Evolutionary conservation across 2,888 invertebrate species (phyloP).

Genomic region (Mystacides longicornis): DNA sequence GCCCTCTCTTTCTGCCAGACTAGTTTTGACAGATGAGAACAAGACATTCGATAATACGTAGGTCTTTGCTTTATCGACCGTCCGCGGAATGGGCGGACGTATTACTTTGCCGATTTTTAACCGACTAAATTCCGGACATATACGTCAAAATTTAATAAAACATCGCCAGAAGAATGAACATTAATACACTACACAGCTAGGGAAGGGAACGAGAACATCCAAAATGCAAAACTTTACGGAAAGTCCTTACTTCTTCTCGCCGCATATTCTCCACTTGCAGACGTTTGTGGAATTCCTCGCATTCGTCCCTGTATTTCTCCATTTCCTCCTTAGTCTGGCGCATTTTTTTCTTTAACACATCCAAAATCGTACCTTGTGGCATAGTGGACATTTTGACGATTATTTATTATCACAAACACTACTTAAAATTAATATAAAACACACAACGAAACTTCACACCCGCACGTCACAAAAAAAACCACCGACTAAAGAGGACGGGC

Average conservation of each 20-base stretch:
- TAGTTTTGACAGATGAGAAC: constrained; percentile 21
- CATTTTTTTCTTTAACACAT: constrained; percentile 99
- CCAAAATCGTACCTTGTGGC: constrained; percentile 89
- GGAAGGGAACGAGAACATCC: background rate
- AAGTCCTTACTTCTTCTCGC: constrained; percentile 85
- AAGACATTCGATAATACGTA: constrained; percentile 14
- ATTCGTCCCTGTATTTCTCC: constrained; percentile 97
- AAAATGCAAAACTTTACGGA: background rate
- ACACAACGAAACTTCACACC: constrained; percentile 13
- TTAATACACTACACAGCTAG: background rate
- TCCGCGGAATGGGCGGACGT: constrained; percentile 21
- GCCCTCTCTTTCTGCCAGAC: constrained; percentile 16
- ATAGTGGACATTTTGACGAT: constrained; percentile 67
- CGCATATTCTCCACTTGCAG: constrained; percentile 92
- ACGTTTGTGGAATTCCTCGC: constrained; percentile 92
- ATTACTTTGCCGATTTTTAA: constrained; percentile 15
- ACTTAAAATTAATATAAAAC: constrained; percentile 11
- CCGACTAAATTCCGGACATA: constrained; percentile 5
- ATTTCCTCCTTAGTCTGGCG: constrained; percentile 97
- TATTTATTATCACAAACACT: constrained; percentile 23
- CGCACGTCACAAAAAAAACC: constrained; percentile 22
- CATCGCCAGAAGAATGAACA: background rate
- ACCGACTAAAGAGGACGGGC: constrained; percentile 22
- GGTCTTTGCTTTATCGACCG: constrained; percentile 11
- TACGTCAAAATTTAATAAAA: background rate